Evolutionary conservation across 2,888 invertebrate species (phyloP), one percentile per base, ranked within the genome.

Genomic region (Drepanosiphum platanoidis): DNA sequence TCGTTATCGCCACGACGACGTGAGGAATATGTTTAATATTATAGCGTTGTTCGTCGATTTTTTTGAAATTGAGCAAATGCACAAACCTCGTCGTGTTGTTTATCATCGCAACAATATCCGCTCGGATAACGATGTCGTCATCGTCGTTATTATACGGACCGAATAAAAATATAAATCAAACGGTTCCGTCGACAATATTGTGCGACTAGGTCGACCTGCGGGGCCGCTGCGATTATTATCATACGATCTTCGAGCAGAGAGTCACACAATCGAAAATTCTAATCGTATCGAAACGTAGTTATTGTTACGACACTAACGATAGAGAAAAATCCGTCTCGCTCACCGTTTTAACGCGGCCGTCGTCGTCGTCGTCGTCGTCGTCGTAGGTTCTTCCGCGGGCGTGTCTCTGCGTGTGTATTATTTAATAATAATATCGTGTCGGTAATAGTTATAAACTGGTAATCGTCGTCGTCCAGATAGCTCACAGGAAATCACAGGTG

Each of bases 401-500:
- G 80, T 77, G 66, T 36, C 84, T 52, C 15, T 52, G 22, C 18
- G 18, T 52, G 22, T 52, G 18, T 22, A 52, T 22, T 15, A 46
- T 52, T 3, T 3, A 18, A n/a, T n/a, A n/a, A n/a, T 52, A 18
- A 52, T 52, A 66, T 84, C 36, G 64, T 77, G n/a, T n/a, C n/a
- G n/a, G n/a, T n/a, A n/a, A n/a, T n/a, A 52, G 70, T 75, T 46
- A 84, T 75, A 75, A 52, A 52, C 75, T 18, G 66, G 77, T 77
- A 68, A 75, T 84, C 77, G 68, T 70, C 77, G 68, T 70, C 58
- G 84, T 84, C 75, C 83, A 74, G 83, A 75, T 82, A 71, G 61
- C 39, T 75, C 36, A 61, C 72, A 74, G 84, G 84, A 84, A 77
- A 84, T 84, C 75, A 58, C 75, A 77, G 77, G 84, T 84, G 84